Percentiles rank a stretch among this genome's conserved stretches.
Conservation (phyloP, 2,888 invertebrate genomes). For the Drosophila fungiperda region DNA sequence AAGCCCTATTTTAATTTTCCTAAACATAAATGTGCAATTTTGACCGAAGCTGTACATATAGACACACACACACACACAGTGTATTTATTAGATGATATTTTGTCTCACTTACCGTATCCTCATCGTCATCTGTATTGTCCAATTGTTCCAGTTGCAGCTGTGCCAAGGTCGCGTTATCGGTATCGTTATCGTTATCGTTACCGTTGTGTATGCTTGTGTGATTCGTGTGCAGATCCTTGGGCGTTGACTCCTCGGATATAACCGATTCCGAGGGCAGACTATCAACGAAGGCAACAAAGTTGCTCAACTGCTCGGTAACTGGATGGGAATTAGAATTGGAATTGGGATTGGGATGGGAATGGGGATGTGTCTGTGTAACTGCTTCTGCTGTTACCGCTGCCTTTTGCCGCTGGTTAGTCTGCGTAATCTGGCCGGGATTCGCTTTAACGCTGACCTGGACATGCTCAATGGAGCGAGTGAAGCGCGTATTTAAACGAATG, state of each 20-base stretch:
- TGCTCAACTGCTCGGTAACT: slow-evolving; percentile 19
- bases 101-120: slow-evolving; percentile 75
- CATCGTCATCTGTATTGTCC: slow-evolving; percentile 76
- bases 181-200: slow-evolving; percentile 26
- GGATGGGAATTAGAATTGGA: neutral
- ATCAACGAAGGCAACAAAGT: slow-evolving; percentile 81
- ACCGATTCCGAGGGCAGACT: slow-evolving; percentile 83
- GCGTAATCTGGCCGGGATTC: slow-evolving; percentile 12
- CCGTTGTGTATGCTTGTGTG: slow-evolving; percentile 40
- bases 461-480: slow-evolving; percentile 72
- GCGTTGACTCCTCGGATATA: slow-evolving; percentile 84
- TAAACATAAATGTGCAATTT: neutral
- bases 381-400: slow-evolving; percentile 1
- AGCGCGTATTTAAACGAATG: slow-evolving; percentile 76
- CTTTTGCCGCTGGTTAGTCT: slow-evolving; percentile 1
- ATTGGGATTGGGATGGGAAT: neutral
- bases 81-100: neutral
- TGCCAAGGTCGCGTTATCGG: slow-evolving; percentile 44
- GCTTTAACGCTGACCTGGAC: slow-evolving; percentile 8
- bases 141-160: slow-evolving; percentile 52
- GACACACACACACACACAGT: neutral
- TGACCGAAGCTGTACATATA: neutral
- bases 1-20: no score
- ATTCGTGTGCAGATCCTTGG: slow-evolving; percentile 76
- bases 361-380: neutral